These are phyloP conservation scores for Melanogrammus aeglefinus DNA, from an alignment of 2,797 vertebrate genomes.

Conservation along the genomic window DNA sequence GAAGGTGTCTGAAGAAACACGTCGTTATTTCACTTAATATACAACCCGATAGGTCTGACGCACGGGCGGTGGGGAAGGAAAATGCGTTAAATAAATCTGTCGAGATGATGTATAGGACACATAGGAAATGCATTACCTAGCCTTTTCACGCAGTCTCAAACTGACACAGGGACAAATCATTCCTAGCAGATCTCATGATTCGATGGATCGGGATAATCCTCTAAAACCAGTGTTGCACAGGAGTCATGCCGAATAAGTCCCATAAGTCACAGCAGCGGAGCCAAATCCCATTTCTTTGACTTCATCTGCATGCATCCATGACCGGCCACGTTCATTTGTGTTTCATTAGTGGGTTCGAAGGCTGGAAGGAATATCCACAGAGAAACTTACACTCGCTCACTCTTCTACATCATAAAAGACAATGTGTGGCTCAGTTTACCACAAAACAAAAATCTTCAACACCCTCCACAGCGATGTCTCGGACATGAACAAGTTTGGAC, in stretches of 20 bases:
- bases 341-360: background rate
- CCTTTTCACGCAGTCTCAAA: background rate
- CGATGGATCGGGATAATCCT: background rate
- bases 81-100: background rate
- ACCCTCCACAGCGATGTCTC: background rate
- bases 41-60: background rate
- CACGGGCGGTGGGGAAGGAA: background rate
- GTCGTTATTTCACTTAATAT: background rate
- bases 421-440: no score
- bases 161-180: background rate
- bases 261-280: background rate
- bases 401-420: background rate
- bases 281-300: background rate
- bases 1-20: background rate
- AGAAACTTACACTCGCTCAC: no score
- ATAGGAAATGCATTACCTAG: background rate
- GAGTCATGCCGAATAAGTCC: no score
- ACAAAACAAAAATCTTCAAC: no score
- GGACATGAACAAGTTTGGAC: background rate
- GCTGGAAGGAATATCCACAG: background rate
- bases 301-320: background rate
- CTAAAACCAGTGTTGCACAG: background rate
- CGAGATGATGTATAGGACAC: background rate
- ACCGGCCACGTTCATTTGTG: background rate
- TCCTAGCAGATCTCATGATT: background rate